Percentiles rank a stretch among this genome's conserved stretches.
Evolutionary conservation across 2,888 invertebrate species (phyloP).

Genomic region (Cheilosia vulpina): DNA sequence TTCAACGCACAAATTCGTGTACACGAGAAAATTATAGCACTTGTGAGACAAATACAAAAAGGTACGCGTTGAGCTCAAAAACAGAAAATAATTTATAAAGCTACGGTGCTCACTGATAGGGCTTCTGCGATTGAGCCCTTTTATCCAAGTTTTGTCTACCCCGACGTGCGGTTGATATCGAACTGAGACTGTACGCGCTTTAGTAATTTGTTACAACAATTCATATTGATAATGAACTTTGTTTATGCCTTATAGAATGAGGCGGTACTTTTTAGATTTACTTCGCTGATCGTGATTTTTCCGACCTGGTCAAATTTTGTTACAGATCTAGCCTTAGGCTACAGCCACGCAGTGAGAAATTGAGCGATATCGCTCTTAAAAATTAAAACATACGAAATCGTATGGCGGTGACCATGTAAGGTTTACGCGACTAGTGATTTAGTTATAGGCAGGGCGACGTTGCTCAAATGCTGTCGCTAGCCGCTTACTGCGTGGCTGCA

Average conservation of each 20-base stretch:
- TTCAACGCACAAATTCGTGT: background rate
- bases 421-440: no score
- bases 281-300: background rate
- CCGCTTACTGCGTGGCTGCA: no score
- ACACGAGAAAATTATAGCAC: background rate
- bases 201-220: slow-evolving; percentile 10
- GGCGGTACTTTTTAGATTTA: slow-evolving; percentile 5
- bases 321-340: no score
- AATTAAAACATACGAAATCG: no score
- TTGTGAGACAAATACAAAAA: background rate
- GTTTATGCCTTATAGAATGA: background rate
- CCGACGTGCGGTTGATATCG: background rate
- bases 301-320: no score
- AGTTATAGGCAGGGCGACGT: no score
- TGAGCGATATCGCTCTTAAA: no score
- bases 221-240: background rate
- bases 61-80: background rate
- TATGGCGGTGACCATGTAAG: no score
- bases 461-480: no score
- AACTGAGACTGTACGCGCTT: slow-evolving; percentile 14
- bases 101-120: background rate
- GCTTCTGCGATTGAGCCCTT: background rate
- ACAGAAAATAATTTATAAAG: slow-evolving; percentile 12
- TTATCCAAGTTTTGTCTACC: background rate
- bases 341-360: no score